Base-by-base conservation (phyloP, 2,113 vertebrate species). In the Tragulus kanchil region DNA sequence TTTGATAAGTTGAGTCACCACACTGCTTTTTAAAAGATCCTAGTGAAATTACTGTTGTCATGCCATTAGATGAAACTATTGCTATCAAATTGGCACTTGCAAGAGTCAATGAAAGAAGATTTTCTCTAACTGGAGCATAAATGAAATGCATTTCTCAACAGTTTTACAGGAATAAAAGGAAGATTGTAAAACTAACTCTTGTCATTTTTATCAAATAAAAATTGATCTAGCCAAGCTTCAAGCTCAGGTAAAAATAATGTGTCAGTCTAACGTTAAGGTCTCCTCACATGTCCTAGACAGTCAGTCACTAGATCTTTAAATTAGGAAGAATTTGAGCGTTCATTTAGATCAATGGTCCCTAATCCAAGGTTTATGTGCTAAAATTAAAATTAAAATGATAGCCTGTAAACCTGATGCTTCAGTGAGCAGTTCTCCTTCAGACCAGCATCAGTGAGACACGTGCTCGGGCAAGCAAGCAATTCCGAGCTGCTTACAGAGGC, bases 11-110 rank as follows among this genome's bases (percentile, higher is more conserved):
- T 81, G 52, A 81, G 54, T 31, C 15, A 59, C 28, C 45, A 28
- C 26, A 71, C 10, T 94, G 78, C 61, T 54, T 87, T 86, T 52
- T 71, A 21, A 88, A 59, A 81, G 23, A 81, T 54, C 9, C 28
- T 69, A 88, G 21, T 69, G 92, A 94, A 94, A 88, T 65, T 69
- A 52, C 62, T 48, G 4, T 45, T 88, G 12, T 64, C 92, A 52
- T 48, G n/a, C n/a, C 36, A 3, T 69, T 10, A 82, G 23, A 69
- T 15, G 26, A 91, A 69, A 59, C 36, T 48, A 69, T 48, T 82
- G 62, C 25, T 82, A 13, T 88, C 85, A 88, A 21, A 69, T 48
- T 81, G 75, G 14, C 31, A 88, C 54, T 59, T 69, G 42, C 21
- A 65, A 59, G 21, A 93, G 25, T 69, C 62, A 71, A 64, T 64